These are phyloP conservation scores for Scaptomyza flava DNA, from an alignment of 2,888 invertebrate genomes.

Conservation along the genomic window DNA sequence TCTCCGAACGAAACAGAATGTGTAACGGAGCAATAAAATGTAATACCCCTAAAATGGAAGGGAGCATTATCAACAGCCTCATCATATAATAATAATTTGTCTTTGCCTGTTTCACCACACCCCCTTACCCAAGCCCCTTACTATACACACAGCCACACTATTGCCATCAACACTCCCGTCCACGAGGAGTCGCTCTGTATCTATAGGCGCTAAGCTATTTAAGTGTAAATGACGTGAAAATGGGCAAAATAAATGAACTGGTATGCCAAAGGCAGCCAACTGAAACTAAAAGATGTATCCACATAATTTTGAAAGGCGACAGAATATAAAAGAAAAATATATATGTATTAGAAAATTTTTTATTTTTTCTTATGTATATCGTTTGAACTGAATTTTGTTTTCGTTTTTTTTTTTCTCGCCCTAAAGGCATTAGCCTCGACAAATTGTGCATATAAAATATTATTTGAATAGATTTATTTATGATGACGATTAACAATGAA, in stretches of 20 bases:
- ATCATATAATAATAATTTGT: conserved; percentile 62
- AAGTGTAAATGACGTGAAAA: conserved; percentile 80
- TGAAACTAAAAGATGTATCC: conserved; percentile 49
- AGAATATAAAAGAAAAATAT: conserved; percentile 41
- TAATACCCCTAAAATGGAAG: conserved; percentile 66
- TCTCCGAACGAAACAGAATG: conserved; percentile 38
- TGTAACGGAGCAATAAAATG: conserved; percentile 67
- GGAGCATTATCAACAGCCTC: conserved; percentile 67
- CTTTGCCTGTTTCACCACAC: conserved; percentile 26
- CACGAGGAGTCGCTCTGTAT: conserved; percentile 17
- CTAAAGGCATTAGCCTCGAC: conserved; percentile 39
- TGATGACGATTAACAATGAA: conserved; percentile 70
- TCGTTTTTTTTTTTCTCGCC: neutral
- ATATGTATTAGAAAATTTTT: conserved; percentile 8
- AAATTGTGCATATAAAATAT: conserved; percentile 67
- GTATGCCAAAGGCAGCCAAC: conserved; percentile 31
- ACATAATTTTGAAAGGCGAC: conserved; percentile 42
- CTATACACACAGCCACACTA: neutral
- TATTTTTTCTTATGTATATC: conserved; percentile 38
- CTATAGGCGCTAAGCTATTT: conserved; percentile 68
- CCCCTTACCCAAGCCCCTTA: neutral
- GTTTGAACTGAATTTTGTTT: conserved; percentile 18
- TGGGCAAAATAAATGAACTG: conserved; percentile 40
- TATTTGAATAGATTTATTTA: conserved; percentile 65
- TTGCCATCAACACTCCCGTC: neutral